These are phyloP conservation scores for Anas platyrhynchos DNA, from an alignment of 2,113 vertebrate species.

Conservation along the genomic window DNA sequence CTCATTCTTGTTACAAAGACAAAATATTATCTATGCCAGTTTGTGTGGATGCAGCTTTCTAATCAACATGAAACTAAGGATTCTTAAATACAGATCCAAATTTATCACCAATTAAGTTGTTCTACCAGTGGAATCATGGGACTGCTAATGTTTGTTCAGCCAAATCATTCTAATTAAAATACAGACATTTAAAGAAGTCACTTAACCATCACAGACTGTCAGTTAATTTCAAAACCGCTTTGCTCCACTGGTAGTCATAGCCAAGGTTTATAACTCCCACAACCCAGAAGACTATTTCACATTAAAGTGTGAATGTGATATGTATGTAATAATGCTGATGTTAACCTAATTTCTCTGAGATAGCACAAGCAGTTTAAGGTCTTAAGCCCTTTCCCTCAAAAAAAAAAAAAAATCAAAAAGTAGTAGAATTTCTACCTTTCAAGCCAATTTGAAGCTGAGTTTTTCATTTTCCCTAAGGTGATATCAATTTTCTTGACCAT, in stretches of 20 bases:
- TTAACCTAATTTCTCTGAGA: not conserved
- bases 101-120: conserved; percentile 24
- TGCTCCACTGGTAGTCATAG: not conserved
- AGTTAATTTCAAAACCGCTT: conserved; percentile 19
- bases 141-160: conserved; percentile 39
- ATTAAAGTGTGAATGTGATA: not conserved
- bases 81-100: conserved; percentile 22
- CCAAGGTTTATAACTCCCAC: not conserved
- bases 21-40: not conserved
- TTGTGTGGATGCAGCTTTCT: not conserved
- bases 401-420: not conserved
- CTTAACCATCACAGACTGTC: not conserved
- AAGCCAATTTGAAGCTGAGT: not conserved
- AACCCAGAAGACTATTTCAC: not conserved
- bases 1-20: not conserved
- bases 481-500: not conserved
- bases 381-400: not conserved
- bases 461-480: not conserved
- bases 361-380: not conserved
- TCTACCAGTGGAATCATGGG: not conserved
- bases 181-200: conserved; percentile 32
- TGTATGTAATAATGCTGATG: not conserved
- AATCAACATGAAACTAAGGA: not conserved
- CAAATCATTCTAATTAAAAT: conserved; percentile 42
- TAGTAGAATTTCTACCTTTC: not conserved